These are phyloP conservation scores for Nephila pilipes DNA, from an alignment of 1,140 invertebrate species.

Conservation along the genomic window DNA sequence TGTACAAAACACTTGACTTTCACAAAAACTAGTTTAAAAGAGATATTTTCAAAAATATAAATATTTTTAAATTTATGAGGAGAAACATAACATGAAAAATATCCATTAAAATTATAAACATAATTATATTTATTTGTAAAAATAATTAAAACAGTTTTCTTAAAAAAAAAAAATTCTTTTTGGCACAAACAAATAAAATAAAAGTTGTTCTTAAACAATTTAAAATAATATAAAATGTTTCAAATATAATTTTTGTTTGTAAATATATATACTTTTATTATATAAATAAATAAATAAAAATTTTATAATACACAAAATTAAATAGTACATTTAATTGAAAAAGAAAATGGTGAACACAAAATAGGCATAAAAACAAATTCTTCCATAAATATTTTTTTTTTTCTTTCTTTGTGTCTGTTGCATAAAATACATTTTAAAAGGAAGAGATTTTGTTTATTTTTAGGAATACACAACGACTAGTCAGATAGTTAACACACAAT, in stretches of 20 bases:
- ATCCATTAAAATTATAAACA: background rate
- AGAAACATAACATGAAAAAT: no score
- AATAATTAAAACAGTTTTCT: conserved; percentile 2
- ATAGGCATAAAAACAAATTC: background rate
- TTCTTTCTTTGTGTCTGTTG: background rate
- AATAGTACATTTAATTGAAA: background rate
- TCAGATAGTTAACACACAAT: conserved; percentile 17
- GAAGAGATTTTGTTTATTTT: conserved; percentile 2
- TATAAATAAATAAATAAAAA: conserved; percentile 9
- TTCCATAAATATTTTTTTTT: background rate
- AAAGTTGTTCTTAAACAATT: no score
- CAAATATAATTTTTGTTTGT: no score
- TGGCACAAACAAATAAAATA: background rate
- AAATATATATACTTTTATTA: no score
- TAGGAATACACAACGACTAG: background rate
- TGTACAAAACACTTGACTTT: no score
- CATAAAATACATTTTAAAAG: background rate
- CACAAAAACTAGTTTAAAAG: no score
- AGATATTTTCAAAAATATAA: no score
- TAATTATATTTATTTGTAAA: background rate
- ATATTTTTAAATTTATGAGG: no score
- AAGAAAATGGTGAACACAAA: conserved; percentile 9
- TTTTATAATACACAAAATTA: conserved; percentile 22
- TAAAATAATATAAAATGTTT: no score
- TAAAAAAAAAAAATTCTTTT: background rate